Conservation (phyloP, 2,797 vertebrate species). For the Sarcoramphus papa region DNA sequence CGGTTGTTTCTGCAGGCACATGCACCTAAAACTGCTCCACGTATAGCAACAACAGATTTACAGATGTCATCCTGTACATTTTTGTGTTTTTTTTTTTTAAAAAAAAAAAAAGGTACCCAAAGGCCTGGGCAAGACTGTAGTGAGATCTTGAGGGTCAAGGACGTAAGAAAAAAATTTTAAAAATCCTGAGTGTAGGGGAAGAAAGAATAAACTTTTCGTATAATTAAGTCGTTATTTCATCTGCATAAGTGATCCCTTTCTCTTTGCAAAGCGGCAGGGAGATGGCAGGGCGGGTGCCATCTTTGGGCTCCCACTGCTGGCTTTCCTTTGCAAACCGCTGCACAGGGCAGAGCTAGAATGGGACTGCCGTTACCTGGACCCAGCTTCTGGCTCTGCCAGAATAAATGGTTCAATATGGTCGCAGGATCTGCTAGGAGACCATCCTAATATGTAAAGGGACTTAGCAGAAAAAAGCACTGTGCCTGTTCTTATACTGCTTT, state of each 20-base stretch:
- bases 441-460: background rate
- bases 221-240: background rate
- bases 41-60: background rate
- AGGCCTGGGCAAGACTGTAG: background rate
- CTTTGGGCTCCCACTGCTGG: background rate
- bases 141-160: background rate
- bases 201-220: background rate
- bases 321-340: background rate
- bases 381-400: background rate
- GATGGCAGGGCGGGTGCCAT: fast-evolving
- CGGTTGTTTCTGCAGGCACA: fast-evolving
- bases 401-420: fast-evolving
- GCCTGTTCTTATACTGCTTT: background rate
- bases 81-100: background rate
- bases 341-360: background rate
- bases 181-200: background rate
- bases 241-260: background rate
- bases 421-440: fast-evolving
- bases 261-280: background rate
- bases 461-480: background rate
- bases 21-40: fast-evolving
- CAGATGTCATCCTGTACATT: no score
- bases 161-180: background rate
- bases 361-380: fast-evolving
- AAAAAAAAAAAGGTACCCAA: background rate